Conservation (phyloP, 2,797 vertebrate genomes). For the Netta rufina region DNA sequence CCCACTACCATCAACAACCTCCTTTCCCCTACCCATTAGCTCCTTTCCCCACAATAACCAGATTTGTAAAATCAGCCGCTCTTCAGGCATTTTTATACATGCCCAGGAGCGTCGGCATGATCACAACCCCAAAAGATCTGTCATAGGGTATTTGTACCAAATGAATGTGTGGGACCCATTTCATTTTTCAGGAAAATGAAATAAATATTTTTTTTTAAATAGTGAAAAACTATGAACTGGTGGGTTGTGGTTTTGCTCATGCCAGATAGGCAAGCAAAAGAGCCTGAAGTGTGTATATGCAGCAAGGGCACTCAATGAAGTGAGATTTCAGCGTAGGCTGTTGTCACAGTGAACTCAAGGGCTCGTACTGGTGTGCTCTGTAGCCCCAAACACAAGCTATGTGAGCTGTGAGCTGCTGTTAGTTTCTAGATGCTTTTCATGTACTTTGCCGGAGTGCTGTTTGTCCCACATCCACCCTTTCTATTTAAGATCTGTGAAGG, state of each 20-base stretch:
- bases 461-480: neutral
- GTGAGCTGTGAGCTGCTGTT: neutral
- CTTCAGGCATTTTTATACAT: neutral
- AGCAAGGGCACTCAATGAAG: neutral
- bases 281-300: neutral
- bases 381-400: neutral
- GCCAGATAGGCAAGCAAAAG: neutral
- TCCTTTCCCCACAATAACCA: neutral
- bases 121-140: neutral
- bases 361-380: neutral
- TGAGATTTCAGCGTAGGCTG: neutral
- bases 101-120: neutral
- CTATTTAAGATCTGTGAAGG: neutral
- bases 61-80: neutral
- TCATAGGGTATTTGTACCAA: neutral
- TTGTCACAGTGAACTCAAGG: neutral
- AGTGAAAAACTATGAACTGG: neutral
- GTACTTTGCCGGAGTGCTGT: neutral
- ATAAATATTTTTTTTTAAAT: neutral
- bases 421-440: neutral
- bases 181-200: neutral
- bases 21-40: neutral
- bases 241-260: neutral
- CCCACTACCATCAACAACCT: neutral
- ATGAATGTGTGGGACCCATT: rapidly evolving